Evolutionary conservation across 1,140 invertebrate species (phyloP).

Genomic region (Macrostomum lignano): DNA sequence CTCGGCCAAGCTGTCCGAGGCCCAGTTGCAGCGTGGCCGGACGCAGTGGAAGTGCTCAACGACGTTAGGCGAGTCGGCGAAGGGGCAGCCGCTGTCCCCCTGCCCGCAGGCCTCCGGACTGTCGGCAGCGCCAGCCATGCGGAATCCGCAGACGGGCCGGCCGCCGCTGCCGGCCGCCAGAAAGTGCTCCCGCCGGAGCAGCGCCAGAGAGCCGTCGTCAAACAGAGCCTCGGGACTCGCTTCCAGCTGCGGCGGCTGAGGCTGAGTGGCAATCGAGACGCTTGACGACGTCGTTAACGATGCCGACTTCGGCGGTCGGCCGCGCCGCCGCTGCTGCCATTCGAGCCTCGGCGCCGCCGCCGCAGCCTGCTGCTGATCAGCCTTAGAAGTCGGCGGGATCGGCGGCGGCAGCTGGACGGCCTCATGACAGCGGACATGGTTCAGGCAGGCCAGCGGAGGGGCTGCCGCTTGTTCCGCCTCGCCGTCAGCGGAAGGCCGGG

Average conservation of each 20-base stretch:
- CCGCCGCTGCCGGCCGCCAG: slow-evolving; percentile 1
- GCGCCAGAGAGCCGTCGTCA: neutral
- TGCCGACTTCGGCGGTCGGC: slow-evolving; percentile 23
- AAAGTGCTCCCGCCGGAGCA: neutral
- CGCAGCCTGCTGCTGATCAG: too few species aligned
- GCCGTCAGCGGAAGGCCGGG: slow-evolving; percentile 6
- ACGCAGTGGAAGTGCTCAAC: slow-evolving; percentile 45
- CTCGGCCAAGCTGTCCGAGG: slow-evolving; percentile 38
- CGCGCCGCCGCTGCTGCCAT: slow-evolving; percentile 14
- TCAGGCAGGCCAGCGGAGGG: too few species aligned
- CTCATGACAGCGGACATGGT: too few species aligned
- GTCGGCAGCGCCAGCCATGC: slow-evolving; percentile 6
- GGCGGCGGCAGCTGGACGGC: slow-evolving; percentile 11
- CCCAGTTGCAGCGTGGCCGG: slow-evolving; percentile 40
- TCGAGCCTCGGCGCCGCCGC: slow-evolving; percentile 2
- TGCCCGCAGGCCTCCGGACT: slow-evolving; percentile 2
- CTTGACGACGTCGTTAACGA: too few species aligned
- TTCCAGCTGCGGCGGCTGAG: slow-evolving; percentile 18
- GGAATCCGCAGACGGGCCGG: neutral
- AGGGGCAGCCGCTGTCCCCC: neutral
- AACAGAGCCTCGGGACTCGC: slow-evolving; percentile 15
- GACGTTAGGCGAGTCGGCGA: slow-evolving; percentile 8
- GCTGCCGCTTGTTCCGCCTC: too few species aligned
- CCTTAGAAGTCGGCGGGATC: too few species aligned
- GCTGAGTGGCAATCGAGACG: slow-evolving; percentile 14